phyloP scores from a whole-genome alignment of 2,113 vertebrate species.

The Peucedramus taeniatus region DNA sequence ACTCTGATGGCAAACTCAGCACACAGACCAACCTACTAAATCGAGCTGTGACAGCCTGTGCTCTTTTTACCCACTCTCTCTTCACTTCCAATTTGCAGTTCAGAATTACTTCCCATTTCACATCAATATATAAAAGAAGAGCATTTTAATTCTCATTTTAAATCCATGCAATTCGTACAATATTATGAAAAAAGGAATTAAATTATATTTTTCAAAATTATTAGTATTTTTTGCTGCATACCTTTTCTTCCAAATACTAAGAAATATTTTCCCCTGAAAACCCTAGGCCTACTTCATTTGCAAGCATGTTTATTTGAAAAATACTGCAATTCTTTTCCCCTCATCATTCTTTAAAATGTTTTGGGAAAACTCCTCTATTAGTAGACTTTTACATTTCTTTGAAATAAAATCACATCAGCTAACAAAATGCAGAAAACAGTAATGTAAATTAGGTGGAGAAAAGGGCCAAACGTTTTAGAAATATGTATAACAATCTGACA shows the following conservation, averaged over 20 bases:
- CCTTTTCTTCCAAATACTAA: background rate
- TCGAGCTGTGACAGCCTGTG: constrained; percentile 13
- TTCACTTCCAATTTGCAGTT: background rate
- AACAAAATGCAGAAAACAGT: background rate
- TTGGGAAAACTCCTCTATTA: background rate
- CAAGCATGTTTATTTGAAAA: background rate
- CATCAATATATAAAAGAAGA: background rate
- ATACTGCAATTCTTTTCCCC: background rate
- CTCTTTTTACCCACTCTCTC: background rate
- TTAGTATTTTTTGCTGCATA: background rate
- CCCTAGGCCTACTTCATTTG: background rate
- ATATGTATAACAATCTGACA: background rate
- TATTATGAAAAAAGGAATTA: background rate
- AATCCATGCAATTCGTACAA: background rate
- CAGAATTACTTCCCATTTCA: background rate
- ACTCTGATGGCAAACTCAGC: constrained; percentile 54
- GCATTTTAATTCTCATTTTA: background rate
- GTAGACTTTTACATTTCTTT: background rate
- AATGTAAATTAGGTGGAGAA: background rate
- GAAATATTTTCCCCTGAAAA: background rate
- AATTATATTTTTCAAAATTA: background rate
- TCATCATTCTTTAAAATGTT: background rate
- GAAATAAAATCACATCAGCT: background rate
- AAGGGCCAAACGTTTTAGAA: background rate
- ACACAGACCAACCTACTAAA: constrained; percentile 18